A percentile compares a stretch with the other conserved stretches of the same genome.
Conservation (phyloP, 1,140 invertebrate genomes). For the Drosophila pseudoananassae region DNA sequence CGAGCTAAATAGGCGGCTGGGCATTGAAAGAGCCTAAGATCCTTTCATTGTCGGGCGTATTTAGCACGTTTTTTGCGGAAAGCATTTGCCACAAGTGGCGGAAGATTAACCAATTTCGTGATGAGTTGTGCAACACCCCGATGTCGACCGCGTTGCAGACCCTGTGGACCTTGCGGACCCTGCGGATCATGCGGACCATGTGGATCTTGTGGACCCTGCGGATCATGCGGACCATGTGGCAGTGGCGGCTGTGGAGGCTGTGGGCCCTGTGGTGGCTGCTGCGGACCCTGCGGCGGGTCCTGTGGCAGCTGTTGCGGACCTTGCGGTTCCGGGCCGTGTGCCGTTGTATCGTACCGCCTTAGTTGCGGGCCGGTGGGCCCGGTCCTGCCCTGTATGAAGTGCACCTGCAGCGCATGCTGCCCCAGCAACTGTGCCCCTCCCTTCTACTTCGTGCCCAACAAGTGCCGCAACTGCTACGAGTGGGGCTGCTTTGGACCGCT, state of each 20-base stretch:
- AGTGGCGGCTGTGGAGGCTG: slow-evolving; percentile 11
- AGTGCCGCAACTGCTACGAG: slow-evolving; percentile 56
- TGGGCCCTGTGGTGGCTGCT: slow-evolving; percentile 9
- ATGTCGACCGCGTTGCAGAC: slow-evolving; percentile 11
- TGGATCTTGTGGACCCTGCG: not conserved
- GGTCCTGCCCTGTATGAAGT: slow-evolving; percentile 52
- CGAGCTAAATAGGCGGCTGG: slow-evolving; percentile 63
- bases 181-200: slow-evolving; percentile 4
- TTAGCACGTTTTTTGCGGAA: slow-evolving; percentile 70
- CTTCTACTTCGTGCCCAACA: slow-evolving; percentile 60
- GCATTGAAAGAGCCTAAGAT: not conserved
- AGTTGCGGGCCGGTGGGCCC: slow-evolving; percentile 55
- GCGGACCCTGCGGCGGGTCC: slow-evolving; percentile 18
- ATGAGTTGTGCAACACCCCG: slow-evolving; percentile 27
- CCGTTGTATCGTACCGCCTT: slow-evolving; percentile 54
- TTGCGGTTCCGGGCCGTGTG: slow-evolving; percentile 43
- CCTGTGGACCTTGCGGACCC: slow-evolving; percentile 12
- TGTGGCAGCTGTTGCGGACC: slow-evolving; percentile 6
- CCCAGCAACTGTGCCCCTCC: slow-evolving; percentile 39
- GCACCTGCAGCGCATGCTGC: slow-evolving; percentile 25
- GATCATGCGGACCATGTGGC: slow-evolving; percentile 14
- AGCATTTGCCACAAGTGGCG: slow-evolving; percentile 38
- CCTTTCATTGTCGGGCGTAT: slow-evolving; percentile 36
- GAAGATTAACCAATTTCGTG: slow-evolving; percentile 2
- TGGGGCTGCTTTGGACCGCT: slow-evolving; percentile 63